A percentile compares a stretch with the other conserved stretches of the same genome.
Evolutionary conservation across 2,888 invertebrate genomes (phyloP).

Genomic region (Meghimatium bilineatum): DNA sequence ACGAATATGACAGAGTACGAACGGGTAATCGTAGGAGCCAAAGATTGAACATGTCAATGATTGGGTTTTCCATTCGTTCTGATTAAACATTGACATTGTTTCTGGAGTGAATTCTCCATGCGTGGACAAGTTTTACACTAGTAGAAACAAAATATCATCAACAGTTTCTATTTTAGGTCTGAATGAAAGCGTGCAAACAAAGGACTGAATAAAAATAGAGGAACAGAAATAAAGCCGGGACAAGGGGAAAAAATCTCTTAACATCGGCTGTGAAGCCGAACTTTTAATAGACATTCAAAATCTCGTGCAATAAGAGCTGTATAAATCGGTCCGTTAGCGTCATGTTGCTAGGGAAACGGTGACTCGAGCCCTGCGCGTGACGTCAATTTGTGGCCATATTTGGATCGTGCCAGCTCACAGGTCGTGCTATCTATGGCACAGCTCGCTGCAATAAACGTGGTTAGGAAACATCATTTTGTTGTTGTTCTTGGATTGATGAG

Average conservation of each 20-base stretch:
- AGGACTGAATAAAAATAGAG: neutral
- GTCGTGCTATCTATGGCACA: slow-evolving; percentile 43
- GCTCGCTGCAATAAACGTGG: slow-evolving; percentile 35
- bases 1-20: too few species aligned
- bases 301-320: slow-evolving; percentile 40
- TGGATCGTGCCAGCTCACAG: slow-evolving; percentile 28
- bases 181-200: slow-evolving; percentile 17
- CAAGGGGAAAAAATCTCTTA: neutral
- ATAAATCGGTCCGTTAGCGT: slow-evolving; percentile 43
- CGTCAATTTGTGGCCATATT: slow-evolving; percentile 44
- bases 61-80: neutral
- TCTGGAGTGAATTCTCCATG: neutral
- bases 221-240: slow-evolving; percentile 1
- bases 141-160: slow-evolving; percentile 1
- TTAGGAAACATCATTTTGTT: slow-evolving; percentile 35
- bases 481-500: slow-evolving; percentile 25
- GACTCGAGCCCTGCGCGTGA: slow-evolving; percentile 36
- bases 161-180: slow-evolving; percentile 27
- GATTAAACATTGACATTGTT: neutral
- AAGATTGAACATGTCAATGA: too few species aligned
- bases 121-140: neutral
- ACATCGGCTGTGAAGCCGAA: slow-evolving; percentile 21
- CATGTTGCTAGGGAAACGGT: slow-evolving; percentile 42
- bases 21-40: too few species aligned
- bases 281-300: slow-evolving; percentile 39